These are phyloP conservation scores for Porites evermanni DNA, from an alignment of 92 coral and sea anemone species.

Conservation along the genomic window DNA sequence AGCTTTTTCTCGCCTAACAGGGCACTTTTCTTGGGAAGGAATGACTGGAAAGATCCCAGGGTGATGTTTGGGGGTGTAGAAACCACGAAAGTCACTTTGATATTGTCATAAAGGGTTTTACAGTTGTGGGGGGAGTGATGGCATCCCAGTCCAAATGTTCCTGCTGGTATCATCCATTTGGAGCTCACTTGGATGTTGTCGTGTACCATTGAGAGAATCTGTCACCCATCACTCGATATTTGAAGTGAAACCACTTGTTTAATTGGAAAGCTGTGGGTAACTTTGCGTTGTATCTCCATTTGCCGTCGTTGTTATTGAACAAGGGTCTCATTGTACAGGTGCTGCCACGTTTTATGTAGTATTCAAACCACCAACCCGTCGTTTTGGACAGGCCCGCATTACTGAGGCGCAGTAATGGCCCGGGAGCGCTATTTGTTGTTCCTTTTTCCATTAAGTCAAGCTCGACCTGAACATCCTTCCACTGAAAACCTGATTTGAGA, in stretches of 20 bases:
- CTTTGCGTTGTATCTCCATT: constrained; percentile 59
- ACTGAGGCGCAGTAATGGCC: constrained; percentile 66
- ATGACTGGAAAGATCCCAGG: not conserved
- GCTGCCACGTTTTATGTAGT: not conserved
- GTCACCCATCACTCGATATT: constrained; percentile 74
- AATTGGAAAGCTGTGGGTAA: constrained; percentile 54
- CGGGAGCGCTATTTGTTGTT: constrained; percentile 43
- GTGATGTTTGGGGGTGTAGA: not conserved
- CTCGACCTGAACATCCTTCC: constrained; percentile 82
- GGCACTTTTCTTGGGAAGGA: not conserved
- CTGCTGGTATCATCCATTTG: not conserved
- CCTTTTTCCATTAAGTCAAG: constrained; percentile 79
- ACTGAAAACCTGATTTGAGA: constrained; percentile 57
- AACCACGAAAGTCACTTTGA: not conserved
- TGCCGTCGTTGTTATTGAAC: constrained; percentile 63
- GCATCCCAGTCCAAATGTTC: constrained; percentile 5
- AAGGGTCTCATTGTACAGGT: constrained; percentile 77
- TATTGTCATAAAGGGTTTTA: constrained; percentile 9
- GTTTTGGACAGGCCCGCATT: constrained; percentile 48
- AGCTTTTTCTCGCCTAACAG: not conserved
- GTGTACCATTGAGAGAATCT: constrained; percentile 21
- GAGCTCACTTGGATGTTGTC: not conserved
- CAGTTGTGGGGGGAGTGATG: not conserved
- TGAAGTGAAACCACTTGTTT: constrained; percentile 73
- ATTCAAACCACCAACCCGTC: constrained; percentile 87